phyloP scores from a whole-genome alignment of 2,113 vertebrate genomes.

The Callocephalon fimbriatum region DNA sequence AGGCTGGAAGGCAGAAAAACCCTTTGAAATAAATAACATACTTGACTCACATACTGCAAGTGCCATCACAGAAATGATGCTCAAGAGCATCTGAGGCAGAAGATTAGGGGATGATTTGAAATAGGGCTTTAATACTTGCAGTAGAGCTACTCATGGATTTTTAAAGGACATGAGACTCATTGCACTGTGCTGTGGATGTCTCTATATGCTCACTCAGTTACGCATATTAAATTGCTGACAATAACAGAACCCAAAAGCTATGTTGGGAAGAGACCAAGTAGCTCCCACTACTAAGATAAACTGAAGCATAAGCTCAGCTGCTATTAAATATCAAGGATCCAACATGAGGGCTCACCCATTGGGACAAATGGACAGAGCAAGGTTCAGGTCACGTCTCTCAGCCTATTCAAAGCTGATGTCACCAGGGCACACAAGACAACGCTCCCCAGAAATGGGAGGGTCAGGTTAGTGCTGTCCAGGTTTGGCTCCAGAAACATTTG shows the following conservation, averaged over 20 bases:
- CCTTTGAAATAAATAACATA: neutral
- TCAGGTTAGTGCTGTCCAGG: neutral
- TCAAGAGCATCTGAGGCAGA: neutral
- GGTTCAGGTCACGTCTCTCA: neutral
- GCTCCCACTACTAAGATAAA: neutral
- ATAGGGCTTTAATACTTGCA: neutral
- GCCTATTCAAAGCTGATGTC: neutral
- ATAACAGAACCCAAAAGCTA: neutral
- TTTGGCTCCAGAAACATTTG: neutral
- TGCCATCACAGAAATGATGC: neutral
- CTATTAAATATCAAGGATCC: neutral
- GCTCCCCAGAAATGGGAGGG: neutral
- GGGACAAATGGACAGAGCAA: neutral
- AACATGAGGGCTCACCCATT: neutral
- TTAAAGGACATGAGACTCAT: neutral
- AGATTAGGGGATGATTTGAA: neutral
- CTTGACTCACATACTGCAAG: neutral
- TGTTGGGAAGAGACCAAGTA: neutral
- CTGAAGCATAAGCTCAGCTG: neutral
- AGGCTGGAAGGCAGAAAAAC: neutral
- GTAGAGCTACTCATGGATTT: neutral
- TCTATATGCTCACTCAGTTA: neutral
- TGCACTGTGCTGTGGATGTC: neutral
- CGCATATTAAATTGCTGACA: neutral
- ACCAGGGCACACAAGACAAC: neutral